phyloP scores from a whole-genome alignment of 2,888 invertebrate species.

The Scaptomyza flava region DNA sequence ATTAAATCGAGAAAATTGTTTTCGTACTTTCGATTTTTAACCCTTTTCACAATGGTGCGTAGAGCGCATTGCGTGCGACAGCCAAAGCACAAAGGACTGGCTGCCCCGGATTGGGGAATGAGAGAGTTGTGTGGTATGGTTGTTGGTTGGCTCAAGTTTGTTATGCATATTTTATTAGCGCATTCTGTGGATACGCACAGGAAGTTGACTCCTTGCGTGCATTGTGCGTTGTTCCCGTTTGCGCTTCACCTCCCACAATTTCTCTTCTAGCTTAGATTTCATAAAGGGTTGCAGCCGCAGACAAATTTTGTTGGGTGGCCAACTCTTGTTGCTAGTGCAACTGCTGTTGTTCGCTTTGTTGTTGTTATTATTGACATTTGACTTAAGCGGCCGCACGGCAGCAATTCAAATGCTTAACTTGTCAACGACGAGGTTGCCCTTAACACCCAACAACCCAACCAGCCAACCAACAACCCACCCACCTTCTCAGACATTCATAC shows the following conservation, averaged over 20 bases:
- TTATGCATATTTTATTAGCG: conserved; percentile 76
- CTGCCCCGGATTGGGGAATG: background rate
- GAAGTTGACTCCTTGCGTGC: conserved; percentile 77
- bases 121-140: background rate
- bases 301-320: conserved; percentile 17
- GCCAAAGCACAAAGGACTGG: conserved; percentile 23
- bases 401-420: conserved; percentile 77
- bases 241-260: background rate
- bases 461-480: conserved; percentile 1
- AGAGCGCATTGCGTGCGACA: conserved; percentile 54
- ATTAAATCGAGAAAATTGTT: conserved; percentile 62
- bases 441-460: conserved; percentile 31
- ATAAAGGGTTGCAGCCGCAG: conserved; percentile 47
- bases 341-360: conserved; percentile 21
- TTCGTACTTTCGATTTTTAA: conserved; percentile 67
- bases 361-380: conserved; percentile 59
- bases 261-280: background rate
- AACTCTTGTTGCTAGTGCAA: conserved; percentile 40
- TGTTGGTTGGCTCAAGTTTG: conserved; percentile 58
- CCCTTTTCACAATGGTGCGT: conserved; percentile 55
- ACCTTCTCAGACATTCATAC: background rate
- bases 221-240: conserved; percentile 19
- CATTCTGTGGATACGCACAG: conserved; percentile 78
- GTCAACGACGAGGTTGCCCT: conserved; percentile 69
- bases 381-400: conserved; percentile 69